Base-by-base conservation (phyloP, 1,140 invertebrate genomes). In the Drosophila orena region DNA sequence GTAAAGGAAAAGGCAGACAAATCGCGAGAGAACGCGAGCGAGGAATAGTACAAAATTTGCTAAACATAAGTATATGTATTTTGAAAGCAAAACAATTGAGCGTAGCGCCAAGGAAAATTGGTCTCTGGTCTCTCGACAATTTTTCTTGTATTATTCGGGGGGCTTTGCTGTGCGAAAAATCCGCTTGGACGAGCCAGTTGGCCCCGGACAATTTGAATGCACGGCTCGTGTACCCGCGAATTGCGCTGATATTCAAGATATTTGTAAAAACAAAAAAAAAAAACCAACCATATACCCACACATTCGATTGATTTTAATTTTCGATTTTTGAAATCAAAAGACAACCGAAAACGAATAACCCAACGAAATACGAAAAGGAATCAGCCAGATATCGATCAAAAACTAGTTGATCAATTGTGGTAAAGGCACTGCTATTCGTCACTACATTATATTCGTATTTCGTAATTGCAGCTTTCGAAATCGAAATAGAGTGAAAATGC, bases 161-260 rank as follows among this genome's bases (percentile, higher is more conserved):
- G 71, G 38, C 73, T 73, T 64, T 34, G 62, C 65, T 81, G 52
- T 58, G 65, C 69, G 62, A 75, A 78, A 76, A 77, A 83, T 65
- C 70, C 54, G 70, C 49, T 70, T 89, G 65, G 76, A 81, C 69
- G 46, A 72, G 58, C 56, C 79, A 89, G 84, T 89, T 77, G 72
- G 80, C 77, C 84, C 84, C 84, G 85, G 84, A 89, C 85, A 89
- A 89, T 90, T 85, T 90, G 65, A 77, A 71, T 90, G 77, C 77
- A 90, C 84, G 85, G 84, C 79, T 88, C 83, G 84, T 47, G 61
- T 61, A 68, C 53, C 49, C 70, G 80, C 79, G 79, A 77, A 83
- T 70, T 49, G 73, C 78, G 74, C 52, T 65, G 68, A 59, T 44
- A 46, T 47, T 40, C 15, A 38, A 71, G 73, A 50, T 44, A 71